Evolutionary conservation across 1,140 invertebrate genomes (phyloP), one percentile per base, ranked within the genome.

Genomic region (Drosophila jambulina): DNA sequence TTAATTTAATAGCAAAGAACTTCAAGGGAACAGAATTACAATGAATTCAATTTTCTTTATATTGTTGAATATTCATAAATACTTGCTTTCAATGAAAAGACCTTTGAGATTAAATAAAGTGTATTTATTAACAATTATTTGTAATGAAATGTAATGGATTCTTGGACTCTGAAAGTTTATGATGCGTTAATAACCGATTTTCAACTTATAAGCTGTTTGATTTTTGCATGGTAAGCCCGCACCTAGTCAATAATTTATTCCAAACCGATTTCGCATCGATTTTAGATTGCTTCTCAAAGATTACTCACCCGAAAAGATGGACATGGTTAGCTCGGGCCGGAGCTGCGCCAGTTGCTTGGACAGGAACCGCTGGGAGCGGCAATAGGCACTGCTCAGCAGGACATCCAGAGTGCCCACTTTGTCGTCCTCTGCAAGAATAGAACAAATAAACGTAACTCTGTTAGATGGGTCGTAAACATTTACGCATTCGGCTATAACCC

Each of bases 271-370:
- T 21, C 7, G 10, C 0, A 51, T 32, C 12, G 13, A 15, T 9
- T 32, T n/a, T 13, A 43, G n/a, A 10, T n/a, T 23, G 0, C 23
- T 9, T 27, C 7, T 27, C 4, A 17, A 13, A 12, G 13, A 1
- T 25, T 42, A 81, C 93, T 95, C 93, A 98, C 98, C 98, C 91
- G 98, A 99, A 94, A 99, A 99, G 95, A 99, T 99, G 0, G 98
- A 98, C 98, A 99, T 99, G 12, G 99, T 99, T 0, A 99, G 94
- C 88, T 99, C 98, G 0, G 98, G 98, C 93, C 99, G 98, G 13
- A 99, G 94, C 62, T 98, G 96, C 0, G 99, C 97, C 68, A 99
- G 93, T 91, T 99, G 98, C 62, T 97, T 95, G 0, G 98, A 98
- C 4, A 99, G 94, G 93, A 97, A 97, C 83, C 97, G 95, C 93